Evolutionary conservation across 2,888 invertebrate species (phyloP), one percentile per base, ranked within the genome.

Genomic region (Prosapia bicincta): DNA sequence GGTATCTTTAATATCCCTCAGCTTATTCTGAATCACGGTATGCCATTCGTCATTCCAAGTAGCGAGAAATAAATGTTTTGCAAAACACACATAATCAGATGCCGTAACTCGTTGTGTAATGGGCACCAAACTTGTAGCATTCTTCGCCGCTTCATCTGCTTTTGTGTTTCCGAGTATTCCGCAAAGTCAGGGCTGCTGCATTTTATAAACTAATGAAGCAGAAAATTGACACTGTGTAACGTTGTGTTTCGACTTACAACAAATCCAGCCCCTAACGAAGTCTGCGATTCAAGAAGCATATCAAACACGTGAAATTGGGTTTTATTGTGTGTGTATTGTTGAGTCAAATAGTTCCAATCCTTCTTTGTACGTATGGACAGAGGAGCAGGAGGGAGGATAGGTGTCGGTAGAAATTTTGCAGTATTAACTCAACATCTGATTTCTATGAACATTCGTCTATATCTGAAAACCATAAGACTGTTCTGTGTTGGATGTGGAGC

Each of bases 291-390:
- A 70, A 25, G 10, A 70, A 26, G 70, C 70, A 13, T 38, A 38
- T 70, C 38, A 70, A 5, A 23, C 38, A 6, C 32, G 38, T n/a
- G 38, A 70, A 38, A 20, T 32, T 6, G 43, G 43, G 23, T 26
- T 70, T n/a, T 70, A 38, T 20, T 38, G 38, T 28, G 20, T 70
- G n/a, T 70, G 70, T 70, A 43, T 43, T 13, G 38, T 43, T 25
- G 70, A 70, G 25, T 0, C 38, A n/a, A 1, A 20, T 3, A 70
- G 32, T 20, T 20, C n/a, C 10, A 69, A 69, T 23, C 32, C 43
- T 25, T 24, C 3, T n/a, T 38, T 70, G n/a, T 70, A 38, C 26
- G 38, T 43, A 9, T 70, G 70, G 70, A 70, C 70, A 38, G 70
- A 70, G 24, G 70, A 70, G 28, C 70, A n/a, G n/a, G n/a, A 38